Base-by-base conservation (phyloP, 2,888 invertebrate genomes). In the Uloborus plumipes region DNA sequence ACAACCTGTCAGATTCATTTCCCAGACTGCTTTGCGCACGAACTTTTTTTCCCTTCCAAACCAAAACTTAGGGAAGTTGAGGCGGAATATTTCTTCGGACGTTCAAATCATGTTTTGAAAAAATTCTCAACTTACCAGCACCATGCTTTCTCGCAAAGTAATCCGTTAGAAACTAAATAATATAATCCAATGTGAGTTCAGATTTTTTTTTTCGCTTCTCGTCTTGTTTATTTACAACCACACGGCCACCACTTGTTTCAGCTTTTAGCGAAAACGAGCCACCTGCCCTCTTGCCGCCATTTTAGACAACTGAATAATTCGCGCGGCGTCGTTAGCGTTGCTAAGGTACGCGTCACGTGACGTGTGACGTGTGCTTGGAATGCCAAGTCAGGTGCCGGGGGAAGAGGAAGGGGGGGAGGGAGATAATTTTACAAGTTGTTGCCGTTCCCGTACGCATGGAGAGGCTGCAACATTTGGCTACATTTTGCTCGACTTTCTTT, bases 1-100 rank as follows among this genome's bases (percentile, higher is more conserved):
- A 81, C 80, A 81, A 81, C 80, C 80, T 81, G 80, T 81, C 74
- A 81, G 80, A 81, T 81, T 74, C 74, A 47, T 74, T 74, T 66
- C 66, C 80, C 80, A 74, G 74, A 67, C 55, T 70, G 51, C 80
- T 74, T 70, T 70, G 74, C 74, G 69, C 70, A 26, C 58, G 58
- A 74, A 81, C 74, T 74, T 81, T 79, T 80, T 70, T 74, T 58
- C 64, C 53, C 39, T n/a, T 51, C 53, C 39, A 49, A 49, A 47
- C 18, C 16, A 39, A 39, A 39, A 39, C 39, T 39, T 39, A 11
- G 39, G 39, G 9, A 39, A 39, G 39, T 39, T 39, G 26, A 39
- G 39, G 39, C 39, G 39, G 39, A 39, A 39, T 39, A 39, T 39
- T 39, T 39, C 39, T 39, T 39, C 39, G 39, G 39, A 39, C 39